Conservation (phyloP, 2,888 invertebrate species). For the Auanema sp. region DNA sequence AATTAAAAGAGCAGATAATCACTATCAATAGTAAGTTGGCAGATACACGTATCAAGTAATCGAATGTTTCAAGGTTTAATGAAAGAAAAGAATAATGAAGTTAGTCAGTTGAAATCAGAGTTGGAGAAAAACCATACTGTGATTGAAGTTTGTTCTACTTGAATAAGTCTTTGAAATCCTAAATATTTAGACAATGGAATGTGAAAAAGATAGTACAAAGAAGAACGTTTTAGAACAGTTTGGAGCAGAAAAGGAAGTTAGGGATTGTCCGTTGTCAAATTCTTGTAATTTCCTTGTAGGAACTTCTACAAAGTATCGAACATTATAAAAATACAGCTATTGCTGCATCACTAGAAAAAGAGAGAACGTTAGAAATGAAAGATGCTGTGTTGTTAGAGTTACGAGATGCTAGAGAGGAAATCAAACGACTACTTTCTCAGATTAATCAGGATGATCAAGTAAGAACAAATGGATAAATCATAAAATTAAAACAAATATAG, state of each 20-base stretch:
- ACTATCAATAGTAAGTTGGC: too few species aligned
- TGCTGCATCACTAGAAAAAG: neutral
- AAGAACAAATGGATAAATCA: too few species aligned
- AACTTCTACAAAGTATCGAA: neutral
- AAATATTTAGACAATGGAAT: neutral
- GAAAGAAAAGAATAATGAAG: too few species aligned
- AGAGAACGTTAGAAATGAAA: neutral
- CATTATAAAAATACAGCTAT: neutral
- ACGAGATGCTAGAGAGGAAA: too few species aligned
- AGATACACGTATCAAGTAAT: too few species aligned
- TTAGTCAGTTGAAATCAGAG: neutral
- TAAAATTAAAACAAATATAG: too few species aligned
- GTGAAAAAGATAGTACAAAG: neutral
- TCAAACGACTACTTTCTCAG: too few species aligned
- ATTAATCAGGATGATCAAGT: too few species aligned
- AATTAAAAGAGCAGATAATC: constrained; percentile 21
- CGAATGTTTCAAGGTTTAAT: too few species aligned
- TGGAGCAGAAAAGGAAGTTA: neutral
- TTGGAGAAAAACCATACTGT: neutral
- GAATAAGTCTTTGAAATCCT: too few species aligned
- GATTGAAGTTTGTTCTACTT: neutral
- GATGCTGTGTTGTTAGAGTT: too few species aligned
- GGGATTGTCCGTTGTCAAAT: neutral
- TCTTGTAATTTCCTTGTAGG: neutral
- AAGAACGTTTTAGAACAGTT: neutral